Evolutionary conservation across 2,113 vertebrate species (phyloP).

Genomic region (Coptodon bakossiorum): DNA sequence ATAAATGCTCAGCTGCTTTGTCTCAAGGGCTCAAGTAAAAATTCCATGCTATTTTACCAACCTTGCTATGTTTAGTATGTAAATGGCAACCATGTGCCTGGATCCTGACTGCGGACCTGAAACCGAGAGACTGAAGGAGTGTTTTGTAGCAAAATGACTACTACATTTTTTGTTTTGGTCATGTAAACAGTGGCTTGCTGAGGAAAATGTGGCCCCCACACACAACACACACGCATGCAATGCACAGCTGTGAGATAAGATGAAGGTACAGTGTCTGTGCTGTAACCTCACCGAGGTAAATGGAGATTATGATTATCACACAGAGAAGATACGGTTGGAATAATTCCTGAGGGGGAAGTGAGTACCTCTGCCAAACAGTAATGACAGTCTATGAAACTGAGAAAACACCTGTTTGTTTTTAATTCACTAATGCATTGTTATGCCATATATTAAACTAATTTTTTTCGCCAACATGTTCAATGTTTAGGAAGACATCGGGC

Average conservation of each 20-base stretch:
- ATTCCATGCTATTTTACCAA: not conserved
- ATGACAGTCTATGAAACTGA: not conserved
- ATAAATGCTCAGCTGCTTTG: not conserved
- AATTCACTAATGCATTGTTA: not conserved
- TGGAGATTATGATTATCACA: constrained; percentile 38
- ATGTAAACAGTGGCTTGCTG: not conserved
- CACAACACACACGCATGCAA: not conserved
- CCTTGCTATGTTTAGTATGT: not conserved
- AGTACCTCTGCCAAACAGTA: not conserved
- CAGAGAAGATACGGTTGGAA: constrained; percentile 1
- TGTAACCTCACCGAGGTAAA: constrained; percentile 6
- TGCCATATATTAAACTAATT: not conserved
- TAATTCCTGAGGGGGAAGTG: not conserved
- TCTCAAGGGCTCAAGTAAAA: not conserved
- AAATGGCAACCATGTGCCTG: not conserved
- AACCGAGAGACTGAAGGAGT: not conserved
- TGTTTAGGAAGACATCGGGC: not conserved
- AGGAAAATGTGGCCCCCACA: not conserved
- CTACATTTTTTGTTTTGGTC: not conserved
- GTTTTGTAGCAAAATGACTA: not conserved
- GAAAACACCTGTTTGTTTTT: not conserved
- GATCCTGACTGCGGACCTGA: not conserved
- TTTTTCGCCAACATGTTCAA: not conserved
- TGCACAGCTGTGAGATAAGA: constrained; percentile 58
- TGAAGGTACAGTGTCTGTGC: constrained; percentile 37